phyloP scores from a whole-genome alignment of 2,113 vertebrate species.

The Barbus barbus region DNA sequence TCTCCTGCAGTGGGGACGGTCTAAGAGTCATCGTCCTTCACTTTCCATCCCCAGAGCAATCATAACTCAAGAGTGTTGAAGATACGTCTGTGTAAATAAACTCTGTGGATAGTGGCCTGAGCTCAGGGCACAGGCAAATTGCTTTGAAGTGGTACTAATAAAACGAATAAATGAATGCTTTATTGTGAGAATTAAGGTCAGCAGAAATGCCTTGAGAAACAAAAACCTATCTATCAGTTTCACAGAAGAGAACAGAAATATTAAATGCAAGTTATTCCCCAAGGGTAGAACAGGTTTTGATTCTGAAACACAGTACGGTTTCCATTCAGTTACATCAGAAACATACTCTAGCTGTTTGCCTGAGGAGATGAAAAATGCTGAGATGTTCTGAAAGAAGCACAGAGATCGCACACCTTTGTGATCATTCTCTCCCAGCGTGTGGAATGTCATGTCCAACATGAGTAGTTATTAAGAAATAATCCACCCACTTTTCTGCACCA shows the following conservation, averaged over 20 bases:
- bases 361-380: not conserved
- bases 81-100: not conserved
- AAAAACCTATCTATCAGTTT: not conserved
- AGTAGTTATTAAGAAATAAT: conserved; percentile 28
- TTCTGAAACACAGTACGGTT: not conserved
- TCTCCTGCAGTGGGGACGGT: not conserved
- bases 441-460: not conserved
- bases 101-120: not conserved
- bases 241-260: not conserved
- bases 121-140: not conserved
- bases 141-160: not conserved
- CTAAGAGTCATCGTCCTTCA: not conserved
- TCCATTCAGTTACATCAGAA: not conserved
- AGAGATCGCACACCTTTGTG: not conserved
- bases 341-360: not conserved
- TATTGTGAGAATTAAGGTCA: not conserved
- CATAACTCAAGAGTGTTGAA: not conserved
- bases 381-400: too few species aligned
- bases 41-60: not conserved
- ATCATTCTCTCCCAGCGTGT: not conserved
- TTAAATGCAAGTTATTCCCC: not conserved
- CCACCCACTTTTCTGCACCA: not conserved
- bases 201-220: not conserved
- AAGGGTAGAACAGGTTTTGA: not conserved
- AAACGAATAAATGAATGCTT: conserved; percentile 2